Evolutionary conservation across 2,113 vertebrate genomes (phyloP).

Genomic region (Odobenus rosmarus): DNA sequence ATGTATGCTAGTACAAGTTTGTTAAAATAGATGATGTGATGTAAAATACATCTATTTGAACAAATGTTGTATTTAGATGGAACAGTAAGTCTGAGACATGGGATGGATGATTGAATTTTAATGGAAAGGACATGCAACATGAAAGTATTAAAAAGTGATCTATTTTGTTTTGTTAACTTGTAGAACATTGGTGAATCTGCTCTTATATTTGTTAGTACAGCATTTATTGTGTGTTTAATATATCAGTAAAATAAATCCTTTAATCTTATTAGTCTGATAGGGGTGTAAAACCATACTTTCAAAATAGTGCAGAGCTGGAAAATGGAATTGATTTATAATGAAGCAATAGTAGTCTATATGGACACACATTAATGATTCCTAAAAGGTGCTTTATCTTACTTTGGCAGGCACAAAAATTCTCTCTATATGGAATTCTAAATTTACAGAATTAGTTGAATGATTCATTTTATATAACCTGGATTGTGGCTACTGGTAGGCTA

Average conservation of each 20-base stretch:
- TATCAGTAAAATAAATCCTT: conserved; percentile 26
- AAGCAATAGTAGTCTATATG: not conserved
- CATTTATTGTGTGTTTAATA: conserved; percentile 29
- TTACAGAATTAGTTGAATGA: not conserved
- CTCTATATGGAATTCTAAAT: not conserved
- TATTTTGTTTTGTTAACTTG: not conserved
- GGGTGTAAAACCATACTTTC: conserved; percentile 15
- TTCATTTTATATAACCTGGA: not conserved
- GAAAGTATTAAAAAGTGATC: not conserved
- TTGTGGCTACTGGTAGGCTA: not conserved
- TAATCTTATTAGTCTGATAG: not conserved
- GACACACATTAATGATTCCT: conserved; percentile 17
- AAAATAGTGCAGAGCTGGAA: not conserved
- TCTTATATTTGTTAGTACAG: not conserved
- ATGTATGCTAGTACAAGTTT: not conserved
- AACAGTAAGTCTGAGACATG: not conserved
- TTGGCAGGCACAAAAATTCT: not conserved
- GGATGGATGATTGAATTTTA: not conserved
- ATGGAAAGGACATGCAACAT: not conserved
- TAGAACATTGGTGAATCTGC: conserved; percentile 1
- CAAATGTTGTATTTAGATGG: not conserved
- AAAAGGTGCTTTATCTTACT: not conserved
- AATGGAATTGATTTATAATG: conserved; percentile 38
- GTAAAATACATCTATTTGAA: not conserved
- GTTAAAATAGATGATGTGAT: not conserved